phyloP scores from a whole-genome alignment of 2,797 vertebrate genomes.

The Acanthurus leucopareius region DNA sequence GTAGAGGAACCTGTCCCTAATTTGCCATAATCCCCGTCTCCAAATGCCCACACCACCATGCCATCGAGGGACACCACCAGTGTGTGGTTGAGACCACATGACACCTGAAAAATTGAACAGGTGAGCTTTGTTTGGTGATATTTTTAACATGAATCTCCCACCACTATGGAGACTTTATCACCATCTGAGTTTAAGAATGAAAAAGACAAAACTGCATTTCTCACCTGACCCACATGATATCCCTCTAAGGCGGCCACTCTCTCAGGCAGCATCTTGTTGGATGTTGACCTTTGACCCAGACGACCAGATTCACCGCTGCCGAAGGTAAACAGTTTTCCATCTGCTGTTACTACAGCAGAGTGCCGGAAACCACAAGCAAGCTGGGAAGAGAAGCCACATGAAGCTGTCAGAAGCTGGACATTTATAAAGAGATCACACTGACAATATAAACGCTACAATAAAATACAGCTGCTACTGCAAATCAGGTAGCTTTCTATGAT shows the following conservation, averaged over 20 bases:
- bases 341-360: slow-evolving; percentile 87
- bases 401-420: not conserved
- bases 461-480: too few relatives aligned
- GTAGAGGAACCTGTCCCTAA: slow-evolving; percentile 87
- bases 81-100: slow-evolving; percentile 89
- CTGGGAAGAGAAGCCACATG: slow-evolving; percentile 56
- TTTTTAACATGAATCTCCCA: not conserved
- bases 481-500: not conserved
- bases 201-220: not conserved
- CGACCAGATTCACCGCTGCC: slow-evolving; percentile 89
- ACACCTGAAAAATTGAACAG: slow-evolving; percentile 78
- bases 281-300: slow-evolving; percentile 88
- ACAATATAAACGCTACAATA: too few relatives aligned
- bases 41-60: slow-evolving; percentile 87
- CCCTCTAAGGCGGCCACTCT: slow-evolving; percentile 87
- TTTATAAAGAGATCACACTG: not conserved
- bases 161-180: not conserved
- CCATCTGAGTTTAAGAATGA: not conserved
- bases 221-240: slow-evolving; percentile 86
- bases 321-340: slow-evolving; percentile 89
- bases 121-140: not conserved
- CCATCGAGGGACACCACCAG: slow-evolving; percentile 87
- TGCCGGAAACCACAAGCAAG: slow-evolving; percentile 88
- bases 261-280: slow-evolving; percentile 89
- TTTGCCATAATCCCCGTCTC: slow-evolving; percentile 90